Evolutionary conservation across 2,797 vertebrate species (phyloP).

Genomic region (Karalla daura): DNA sequence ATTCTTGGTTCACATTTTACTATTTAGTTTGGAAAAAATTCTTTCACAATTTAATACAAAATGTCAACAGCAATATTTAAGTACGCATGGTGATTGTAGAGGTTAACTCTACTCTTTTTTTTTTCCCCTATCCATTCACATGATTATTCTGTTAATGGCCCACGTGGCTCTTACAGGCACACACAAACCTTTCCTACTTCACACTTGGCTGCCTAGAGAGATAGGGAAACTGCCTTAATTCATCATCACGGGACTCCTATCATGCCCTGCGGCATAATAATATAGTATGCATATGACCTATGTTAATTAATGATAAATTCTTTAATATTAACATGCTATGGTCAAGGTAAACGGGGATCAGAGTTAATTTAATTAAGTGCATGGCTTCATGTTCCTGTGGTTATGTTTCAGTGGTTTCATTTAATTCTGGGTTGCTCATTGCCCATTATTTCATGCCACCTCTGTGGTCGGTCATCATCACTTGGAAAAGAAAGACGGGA

Average conservation of each 20-base stretch:
- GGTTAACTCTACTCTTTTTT: conserved; percentile 14
- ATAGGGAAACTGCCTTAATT: conserved; percentile 63
- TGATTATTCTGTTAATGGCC: conserved; percentile 45
- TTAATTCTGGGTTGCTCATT: conserved; percentile 59
- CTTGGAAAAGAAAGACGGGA: neutral
- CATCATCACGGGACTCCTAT: conserved; percentile 64
- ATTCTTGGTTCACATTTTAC: neutral
- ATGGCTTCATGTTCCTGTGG: conserved; percentile 63
- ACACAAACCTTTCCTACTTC: conserved; percentile 50
- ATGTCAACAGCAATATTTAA: neutral
- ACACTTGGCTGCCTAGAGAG: conserved; percentile 65
- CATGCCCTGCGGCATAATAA: conserved; percentile 62
- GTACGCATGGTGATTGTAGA: neutral
- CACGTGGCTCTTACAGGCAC: conserved; percentile 20
- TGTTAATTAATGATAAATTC: conserved; percentile 79
- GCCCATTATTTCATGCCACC: conserved; percentile 53
- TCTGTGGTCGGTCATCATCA: conserved; percentile 37
- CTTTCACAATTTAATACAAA: neutral
- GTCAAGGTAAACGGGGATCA: conserved; percentile 72
- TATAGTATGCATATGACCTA: conserved; percentile 71
- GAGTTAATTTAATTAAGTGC: conserved; percentile 80
- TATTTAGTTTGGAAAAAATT: neutral
- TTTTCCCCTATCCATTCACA: conserved; percentile 11
- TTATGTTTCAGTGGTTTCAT: conserved; percentile 70
- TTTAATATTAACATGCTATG: conserved; percentile 76